Base-by-base conservation (phyloP, 2,113 vertebrate genomes). In the Hippocampus zosterae region DNA sequence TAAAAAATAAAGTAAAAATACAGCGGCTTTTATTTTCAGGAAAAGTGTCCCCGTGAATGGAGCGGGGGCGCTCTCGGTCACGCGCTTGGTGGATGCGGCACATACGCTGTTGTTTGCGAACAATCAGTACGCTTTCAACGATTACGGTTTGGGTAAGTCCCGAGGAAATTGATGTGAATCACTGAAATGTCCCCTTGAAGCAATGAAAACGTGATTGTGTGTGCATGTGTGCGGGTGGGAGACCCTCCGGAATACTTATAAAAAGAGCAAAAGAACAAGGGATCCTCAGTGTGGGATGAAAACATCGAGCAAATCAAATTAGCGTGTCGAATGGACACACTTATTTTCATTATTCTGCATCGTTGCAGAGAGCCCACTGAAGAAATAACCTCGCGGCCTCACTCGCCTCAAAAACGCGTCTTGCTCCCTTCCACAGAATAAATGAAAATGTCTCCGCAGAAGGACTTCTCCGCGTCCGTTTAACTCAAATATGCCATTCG, bases 341-440 rank as follows among this genome's bases (percentile, higher is more conserved):
- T 90, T 90, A 89, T 89, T 88, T 87, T 89, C 84, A 89, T 88
- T 86, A 89, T 85, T 85, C 82, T 88, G 85, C 78, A 74, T 88
- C 70, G 57, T 69, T 81, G 83, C 80, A 63, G 46, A 73, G n/a
- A 65, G n/a, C 40, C 40, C 21, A 44, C 11, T 15, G 11, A 63
- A 41, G 40, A 60, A 65, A 65, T 11, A 7, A 15, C 63, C 42
- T 65, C 18, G 23, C 13, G 63, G 42, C 42, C 29, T 46, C 23
- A 60, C 18, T 60, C 19, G 16, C 57, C 19, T 60, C 9, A 63
- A 67, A 76, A 50, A 77, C 71, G 33, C 68, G 52, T 68, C 77
- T 37, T 71, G 50, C 25, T 70, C 70, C 56, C 63, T 40, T 74
- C 65, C 68, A 48, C 70, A n/a, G n/a, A n/a, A n/a, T n/a, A 65